phyloP scores from a whole-genome alignment of 2,113 vertebrate genomes.

The Coryphaenoides rupestris region DNA sequence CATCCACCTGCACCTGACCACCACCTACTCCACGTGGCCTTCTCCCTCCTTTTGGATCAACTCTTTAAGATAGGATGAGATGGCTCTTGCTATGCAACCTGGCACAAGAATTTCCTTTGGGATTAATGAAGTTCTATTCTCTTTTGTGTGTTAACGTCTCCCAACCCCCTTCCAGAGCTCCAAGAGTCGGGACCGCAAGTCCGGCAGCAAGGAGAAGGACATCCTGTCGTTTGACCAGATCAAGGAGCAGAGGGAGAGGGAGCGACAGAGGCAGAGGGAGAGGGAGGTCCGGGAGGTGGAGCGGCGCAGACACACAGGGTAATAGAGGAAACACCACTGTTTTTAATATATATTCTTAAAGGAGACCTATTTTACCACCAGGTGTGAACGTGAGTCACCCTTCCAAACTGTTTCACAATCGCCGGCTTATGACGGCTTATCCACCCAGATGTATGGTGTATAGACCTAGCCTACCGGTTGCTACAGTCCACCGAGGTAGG shows the following conservation, averaged over 20 bases:
- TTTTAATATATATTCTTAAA: neutral
- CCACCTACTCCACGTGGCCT: too few relatives aligned
- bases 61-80: neutral
- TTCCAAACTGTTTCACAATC: too few relatives aligned
- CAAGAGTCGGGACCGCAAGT: slow-evolving; percentile 88
- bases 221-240: slow-evolving; percentile 97
- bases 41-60: too few relatives aligned
- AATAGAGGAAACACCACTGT: slow-evolving; percentile 5
- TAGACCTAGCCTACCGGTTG: too few relatives aligned
- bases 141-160: neutral
- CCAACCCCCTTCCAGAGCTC: slow-evolving; percentile 73
- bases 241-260: slow-evolving; percentile 91
- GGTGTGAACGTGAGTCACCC: too few relatives aligned
- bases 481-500: too few relatives aligned
- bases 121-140: too few relatives aligned
- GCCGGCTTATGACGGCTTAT: too few relatives aligned
- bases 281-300: slow-evolving; percentile 90
- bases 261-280: slow-evolving; percentile 90
- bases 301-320: slow-evolving; percentile 78
- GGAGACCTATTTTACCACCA: neutral
- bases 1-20: too few relatives aligned
- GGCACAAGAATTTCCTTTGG: too few relatives aligned
- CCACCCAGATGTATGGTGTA: too few relatives aligned
- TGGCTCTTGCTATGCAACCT: too few relatives aligned
- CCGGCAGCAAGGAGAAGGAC: slow-evolving; percentile 88